Evolutionary conservation across 2,888 invertebrate species (phyloP).

Genomic region (Drosophila diplacantha): DNA sequence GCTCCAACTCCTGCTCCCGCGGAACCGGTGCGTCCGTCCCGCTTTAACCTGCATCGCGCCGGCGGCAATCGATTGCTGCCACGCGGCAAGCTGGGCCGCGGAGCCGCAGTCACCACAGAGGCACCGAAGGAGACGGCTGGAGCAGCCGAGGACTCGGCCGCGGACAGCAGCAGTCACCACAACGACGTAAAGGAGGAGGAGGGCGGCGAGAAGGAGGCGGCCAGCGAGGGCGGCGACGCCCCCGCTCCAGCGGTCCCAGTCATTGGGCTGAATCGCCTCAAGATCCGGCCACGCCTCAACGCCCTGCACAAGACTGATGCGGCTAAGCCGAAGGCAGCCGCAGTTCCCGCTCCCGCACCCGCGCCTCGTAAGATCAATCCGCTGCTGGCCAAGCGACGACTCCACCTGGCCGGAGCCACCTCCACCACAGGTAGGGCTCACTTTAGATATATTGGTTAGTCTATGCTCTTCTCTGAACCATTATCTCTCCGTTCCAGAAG

Average conservation of each 20-base stretch:
- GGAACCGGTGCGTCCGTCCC: slow-evolving; percentile 69
- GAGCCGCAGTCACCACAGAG: slow-evolving; percentile 62
- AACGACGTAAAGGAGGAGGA: slow-evolving; percentile 68
- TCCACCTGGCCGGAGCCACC: slow-evolving; percentile 70
- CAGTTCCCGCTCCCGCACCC: slow-evolving; percentile 42
- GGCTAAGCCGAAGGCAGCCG: slow-evolving; percentile 66
- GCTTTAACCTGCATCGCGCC: slow-evolving; percentile 76
- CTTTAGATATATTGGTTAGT: no score
- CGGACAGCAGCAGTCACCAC: slow-evolving; percentile 72
- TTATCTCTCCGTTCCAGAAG: slow-evolving; percentile 35
- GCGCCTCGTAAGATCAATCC: slow-evolving; percentile 76
- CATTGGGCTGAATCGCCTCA: slow-evolving; percentile 75
- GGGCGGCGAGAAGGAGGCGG: slow-evolving; percentile 35
- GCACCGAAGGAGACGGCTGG: slow-evolving; percentile 56
- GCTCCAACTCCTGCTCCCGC: slow-evolving; percentile 18
- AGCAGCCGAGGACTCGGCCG: slow-evolving; percentile 66
- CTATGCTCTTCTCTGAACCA: not conserved
- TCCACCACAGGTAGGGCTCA: slow-evolving; percentile 74
- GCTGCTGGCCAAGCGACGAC: slow-evolving; percentile 75
- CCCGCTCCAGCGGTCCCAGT: slow-evolving; percentile 50
- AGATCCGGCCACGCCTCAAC: slow-evolving; percentile 76
- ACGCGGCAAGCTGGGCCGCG: slow-evolving; percentile 70
- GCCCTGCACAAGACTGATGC: slow-evolving; percentile 75
- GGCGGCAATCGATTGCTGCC: slow-evolving; percentile 73
- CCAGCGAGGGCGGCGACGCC: slow-evolving; percentile 44